Evolutionary conservation across 2,888 invertebrate species (phyloP).

Genomic region (Megalurothrips usitatus): DNA sequence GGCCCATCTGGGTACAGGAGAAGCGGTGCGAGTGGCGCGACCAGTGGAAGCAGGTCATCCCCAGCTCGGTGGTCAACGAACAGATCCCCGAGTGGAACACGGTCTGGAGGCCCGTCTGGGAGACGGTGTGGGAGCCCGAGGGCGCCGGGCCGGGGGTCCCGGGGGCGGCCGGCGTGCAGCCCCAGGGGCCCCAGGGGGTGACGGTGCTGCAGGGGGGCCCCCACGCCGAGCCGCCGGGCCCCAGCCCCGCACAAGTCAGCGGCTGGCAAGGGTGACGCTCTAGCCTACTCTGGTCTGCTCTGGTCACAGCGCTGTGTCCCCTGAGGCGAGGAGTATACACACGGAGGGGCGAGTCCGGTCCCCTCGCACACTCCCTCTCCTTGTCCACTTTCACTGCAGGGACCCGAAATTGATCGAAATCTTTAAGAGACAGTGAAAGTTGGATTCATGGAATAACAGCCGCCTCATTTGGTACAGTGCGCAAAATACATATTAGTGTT

Average conservation of each 20-base stretch:
- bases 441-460: too few relatives aligned
- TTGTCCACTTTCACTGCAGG: too few relatives aligned
- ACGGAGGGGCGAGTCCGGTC: too few relatives aligned
- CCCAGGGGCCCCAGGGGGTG: background rate
- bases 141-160: background rate
- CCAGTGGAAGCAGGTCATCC: constrained; percentile 25
- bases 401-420: too few relatives aligned
- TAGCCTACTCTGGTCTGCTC: too few relatives aligned
- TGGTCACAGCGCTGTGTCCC: too few relatives aligned
- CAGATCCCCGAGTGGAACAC: constrained; percentile 10
- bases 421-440: too few relatives aligned
- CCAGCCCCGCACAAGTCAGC: background rate
- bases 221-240: constrained; percentile 4
- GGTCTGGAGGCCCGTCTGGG: background rate
- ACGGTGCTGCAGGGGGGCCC: background rate
- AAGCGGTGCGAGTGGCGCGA: constrained; percentile 19
- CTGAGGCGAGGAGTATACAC: too few relatives aligned
- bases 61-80: background rate
- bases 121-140: background rate
- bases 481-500: too few relatives aligned
- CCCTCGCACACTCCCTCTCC: too few relatives aligned
- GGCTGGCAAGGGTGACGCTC: background rate
- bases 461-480: too few relatives aligned
- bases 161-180: background rate
- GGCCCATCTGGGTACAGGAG: constrained; percentile 23